Percentiles rank a stretch among this genome's conserved stretches.
Conservation (phyloP, 64 coral and sea anemone species). For the Montipora foliosa region DNA sequence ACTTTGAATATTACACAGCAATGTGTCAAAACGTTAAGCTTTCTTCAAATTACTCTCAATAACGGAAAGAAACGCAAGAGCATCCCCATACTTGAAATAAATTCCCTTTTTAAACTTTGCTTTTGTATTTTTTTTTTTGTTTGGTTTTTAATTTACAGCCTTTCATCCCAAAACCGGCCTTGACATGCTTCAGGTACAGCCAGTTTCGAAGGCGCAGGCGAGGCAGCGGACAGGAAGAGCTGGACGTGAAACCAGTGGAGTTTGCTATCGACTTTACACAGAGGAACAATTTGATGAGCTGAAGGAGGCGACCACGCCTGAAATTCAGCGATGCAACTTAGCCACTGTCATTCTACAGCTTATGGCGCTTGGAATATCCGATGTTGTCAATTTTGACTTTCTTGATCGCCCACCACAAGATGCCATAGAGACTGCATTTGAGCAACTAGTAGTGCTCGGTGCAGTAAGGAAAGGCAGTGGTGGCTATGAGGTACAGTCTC, state of each 20-base stretch:
- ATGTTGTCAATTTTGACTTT: slow-evolving; percentile 91
- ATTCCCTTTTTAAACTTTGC: neutral
- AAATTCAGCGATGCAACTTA: slow-evolving; percentile 94
- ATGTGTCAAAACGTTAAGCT: too few species aligned
- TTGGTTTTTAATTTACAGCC: slow-evolving; percentile 23
- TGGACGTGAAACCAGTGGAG: slow-evolving; percentile 87
- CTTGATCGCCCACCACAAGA: slow-evolving; percentile 78
- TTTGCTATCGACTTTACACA: slow-evolving; percentile 93
- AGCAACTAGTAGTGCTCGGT: slow-evolving; percentile 77
- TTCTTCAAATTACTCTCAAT: too few species aligned
- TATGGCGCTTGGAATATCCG: slow-evolving; percentile 87
- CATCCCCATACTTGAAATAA: too few species aligned
- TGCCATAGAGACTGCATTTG: slow-evolving; percentile 84
- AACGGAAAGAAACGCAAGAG: too few species aligned
- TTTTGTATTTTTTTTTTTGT: neutral
- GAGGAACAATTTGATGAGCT: slow-evolving; percentile 96
- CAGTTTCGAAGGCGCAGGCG: slow-evolving; percentile 95
- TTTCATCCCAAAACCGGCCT: slow-evolving; percentile 97
- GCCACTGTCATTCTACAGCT: slow-evolving; percentile 85
- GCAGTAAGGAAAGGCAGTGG: slow-evolving; percentile 67
- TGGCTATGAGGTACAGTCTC: slow-evolving; percentile 57
- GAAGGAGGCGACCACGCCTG: slow-evolving; percentile 78
- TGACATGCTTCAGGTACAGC: slow-evolving; percentile 90
- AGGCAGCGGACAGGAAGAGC: slow-evolving; percentile 87
- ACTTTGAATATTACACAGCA: too few species aligned